Evolutionary conservation across 1,140 invertebrate species (phyloP), one percentile per base, ranked within the genome.

Genomic region (Trichonephila clavipes): DNA sequence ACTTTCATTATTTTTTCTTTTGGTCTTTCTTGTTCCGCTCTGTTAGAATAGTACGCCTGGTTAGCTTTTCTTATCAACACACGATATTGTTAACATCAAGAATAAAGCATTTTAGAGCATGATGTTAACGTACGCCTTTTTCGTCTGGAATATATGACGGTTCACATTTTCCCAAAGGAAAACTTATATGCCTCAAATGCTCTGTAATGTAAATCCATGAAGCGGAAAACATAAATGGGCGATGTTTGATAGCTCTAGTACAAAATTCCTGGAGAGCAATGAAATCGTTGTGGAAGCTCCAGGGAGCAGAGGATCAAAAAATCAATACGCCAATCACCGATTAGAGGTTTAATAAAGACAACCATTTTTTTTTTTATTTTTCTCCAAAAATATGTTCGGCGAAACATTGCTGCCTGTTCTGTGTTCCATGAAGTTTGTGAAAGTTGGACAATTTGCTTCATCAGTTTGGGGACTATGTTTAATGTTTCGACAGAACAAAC

Each of bases 321-420:
- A 77, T 77, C 69, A 77, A 77, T 77, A 77, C 18, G 69, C 69
- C 69, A 77, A 77, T 77, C 69, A 16, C 69, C 69, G 69, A 77
- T 77, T 77, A 77, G 28, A 16, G 69, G 12, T 77, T 77, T 77
- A 77, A 77, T 77, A 77, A 77, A 28, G 69, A 12, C 69, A 14
- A 2, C 69, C 28, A 34, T 77, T 28, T 77, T 77, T 77, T 77
- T 77, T 28, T n/a, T n/a, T n/a, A n/a, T n/a, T n/a, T 77, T 77
- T 18, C 8, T 24, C 69, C 28, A 51, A 51, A 51, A 6, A 51
- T 51, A 51, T 51, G 44, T 8, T 51, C 44, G 44, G 44, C 0
- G 4, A 51, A 8, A 51, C 4, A 51, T 8, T 51, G 44, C 5
- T 8, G 44, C 5, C 8, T 51, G 44, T 51, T 51, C 44, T 51